phyloP scores from a whole-genome alignment of 2,113 vertebrate species.

The Cranoglanis bouderius region DNA sequence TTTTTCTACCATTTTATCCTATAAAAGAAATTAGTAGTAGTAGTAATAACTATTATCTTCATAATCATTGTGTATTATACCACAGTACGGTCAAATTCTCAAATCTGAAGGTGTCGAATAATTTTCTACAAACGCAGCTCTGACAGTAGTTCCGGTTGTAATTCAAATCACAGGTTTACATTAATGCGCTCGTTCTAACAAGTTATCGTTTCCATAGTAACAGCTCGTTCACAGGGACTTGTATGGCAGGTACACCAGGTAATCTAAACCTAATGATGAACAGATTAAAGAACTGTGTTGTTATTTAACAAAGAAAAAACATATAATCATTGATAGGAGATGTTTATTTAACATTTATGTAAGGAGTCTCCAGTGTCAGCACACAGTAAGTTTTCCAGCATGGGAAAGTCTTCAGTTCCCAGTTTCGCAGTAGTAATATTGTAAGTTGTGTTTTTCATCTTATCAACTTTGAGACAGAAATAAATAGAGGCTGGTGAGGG shows the following conservation, averaged over 20 bases:
- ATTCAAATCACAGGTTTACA: conserved; percentile 5
- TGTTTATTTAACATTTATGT: background rate
- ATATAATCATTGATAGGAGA: background rate
- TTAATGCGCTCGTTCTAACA: background rate
- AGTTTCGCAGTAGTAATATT: background rate
- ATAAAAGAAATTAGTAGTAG: background rate
- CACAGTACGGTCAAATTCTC: background rate
- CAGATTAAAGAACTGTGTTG: background rate
- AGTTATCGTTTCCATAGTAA: background rate
- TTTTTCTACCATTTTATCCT: background rate
- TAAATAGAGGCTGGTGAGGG: background rate
- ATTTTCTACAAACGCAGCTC: background rate
- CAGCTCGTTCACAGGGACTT: background rate
- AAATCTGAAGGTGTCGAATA: background rate
- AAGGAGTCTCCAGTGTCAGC: background rate
- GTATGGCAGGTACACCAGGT: background rate
- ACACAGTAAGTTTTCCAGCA: background rate
- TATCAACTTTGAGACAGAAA: background rate
- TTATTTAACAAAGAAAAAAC: background rate
- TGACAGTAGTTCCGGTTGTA: background rate
- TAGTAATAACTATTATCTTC: background rate
- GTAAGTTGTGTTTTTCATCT: background rate
- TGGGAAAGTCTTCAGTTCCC: background rate
- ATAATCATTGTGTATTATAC: background rate
- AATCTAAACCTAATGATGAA: background rate